These are phyloP conservation scores for Latrodectus hesperus DNA, from an alignment of 2,888 invertebrate species.

Conservation along the genomic window DNA sequence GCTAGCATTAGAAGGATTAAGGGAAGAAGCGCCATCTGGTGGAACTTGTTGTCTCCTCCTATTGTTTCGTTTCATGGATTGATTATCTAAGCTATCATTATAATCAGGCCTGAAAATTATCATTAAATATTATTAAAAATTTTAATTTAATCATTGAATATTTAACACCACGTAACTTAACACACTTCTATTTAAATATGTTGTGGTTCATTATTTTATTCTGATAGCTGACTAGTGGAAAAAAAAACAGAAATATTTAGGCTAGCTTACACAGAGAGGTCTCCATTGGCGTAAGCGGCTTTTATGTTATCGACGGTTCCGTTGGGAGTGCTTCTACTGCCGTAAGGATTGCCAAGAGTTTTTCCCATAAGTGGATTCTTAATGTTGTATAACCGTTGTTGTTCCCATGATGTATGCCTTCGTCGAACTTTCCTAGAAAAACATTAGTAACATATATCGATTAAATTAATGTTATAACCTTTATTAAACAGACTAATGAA, in stretches of 20 bases:
- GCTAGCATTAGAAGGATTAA: constrained; percentile 70
- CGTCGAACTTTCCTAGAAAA: constrained; percentile 70
- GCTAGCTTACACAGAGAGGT: constrained; percentile 61
- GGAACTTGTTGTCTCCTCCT: constrained; percentile 70
- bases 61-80: constrained; percentile 66
- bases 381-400: constrained; percentile 71
- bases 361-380: constrained; percentile 72
- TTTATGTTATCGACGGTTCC: constrained; percentile 68
- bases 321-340: constrained; percentile 70
- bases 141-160: too few relatives aligned
- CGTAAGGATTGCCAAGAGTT: constrained; percentile 70
- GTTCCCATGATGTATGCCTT: constrained; percentile 71
- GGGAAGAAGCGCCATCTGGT: constrained; percentile 71
- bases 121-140: too few relatives aligned
- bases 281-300: constrained; percentile 64
- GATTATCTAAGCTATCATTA: constrained; percentile 60
- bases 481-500: too few relatives aligned
- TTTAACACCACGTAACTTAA: too few relatives aligned
- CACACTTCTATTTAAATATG: too few relatives aligned
- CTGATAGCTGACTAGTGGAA: too few relatives aligned
- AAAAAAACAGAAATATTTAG: too few relatives aligned
- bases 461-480: too few relatives aligned
- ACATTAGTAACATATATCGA: not conserved
- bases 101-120: constrained; percentile 54
- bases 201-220: too few relatives aligned